phyloP scores from a whole-genome alignment of 1,140 invertebrate species.

The Drosophila nigromelanica region DNA sequence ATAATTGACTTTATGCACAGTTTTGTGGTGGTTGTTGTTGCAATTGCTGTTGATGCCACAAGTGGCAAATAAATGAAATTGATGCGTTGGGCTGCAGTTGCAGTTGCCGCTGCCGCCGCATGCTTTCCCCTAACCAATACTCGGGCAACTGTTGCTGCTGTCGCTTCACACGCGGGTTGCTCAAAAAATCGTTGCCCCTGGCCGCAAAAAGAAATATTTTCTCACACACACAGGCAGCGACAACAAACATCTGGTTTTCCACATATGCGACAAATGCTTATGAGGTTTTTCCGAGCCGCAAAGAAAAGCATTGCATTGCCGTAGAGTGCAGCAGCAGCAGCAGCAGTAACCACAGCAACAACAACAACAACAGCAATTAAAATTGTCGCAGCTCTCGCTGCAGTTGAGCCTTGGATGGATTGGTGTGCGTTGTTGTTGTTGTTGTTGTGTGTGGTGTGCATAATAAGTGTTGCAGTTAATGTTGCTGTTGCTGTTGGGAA shows the following conservation, averaged over 20 bases:
- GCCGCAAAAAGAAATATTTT: conserved; percentile 68
- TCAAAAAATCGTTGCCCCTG: conserved; percentile 54
- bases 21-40: conserved; percentile 48
- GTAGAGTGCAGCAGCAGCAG: not conserved
- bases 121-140: not conserved
- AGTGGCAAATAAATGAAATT: conserved; percentile 82
- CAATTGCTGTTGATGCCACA: conserved; percentile 53
- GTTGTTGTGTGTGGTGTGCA: not conserved
- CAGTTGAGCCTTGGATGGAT: conserved; percentile 65
- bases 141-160: conserved; percentile 25
- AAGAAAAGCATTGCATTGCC: conserved; percentile 44
- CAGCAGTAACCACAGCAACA: conserved; percentile 20
- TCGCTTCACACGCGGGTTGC: conserved; percentile 63
- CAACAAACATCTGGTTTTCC: conserved; percentile 66
- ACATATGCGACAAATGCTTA: conserved; percentile 64
- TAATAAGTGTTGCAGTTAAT: conserved; percentile 16
- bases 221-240: conserved; percentile 45
- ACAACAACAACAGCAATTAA: conserved; percentile 64
- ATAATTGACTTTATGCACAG: conserved; percentile 66
- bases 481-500: conserved; percentile 13
- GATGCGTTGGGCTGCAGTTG: conserved; percentile 56
- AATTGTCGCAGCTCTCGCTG: conserved; percentile 58
- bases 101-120: no score
- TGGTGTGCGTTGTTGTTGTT: not conserved
- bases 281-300: conserved; percentile 46